A percentile compares a stretch with the other conserved stretches of the same genome.
These are phyloP conservation scores for Heliothis subflexa DNA, from an alignment of 1,140 invertebrate species.

Conservation along the genomic window DNA sequence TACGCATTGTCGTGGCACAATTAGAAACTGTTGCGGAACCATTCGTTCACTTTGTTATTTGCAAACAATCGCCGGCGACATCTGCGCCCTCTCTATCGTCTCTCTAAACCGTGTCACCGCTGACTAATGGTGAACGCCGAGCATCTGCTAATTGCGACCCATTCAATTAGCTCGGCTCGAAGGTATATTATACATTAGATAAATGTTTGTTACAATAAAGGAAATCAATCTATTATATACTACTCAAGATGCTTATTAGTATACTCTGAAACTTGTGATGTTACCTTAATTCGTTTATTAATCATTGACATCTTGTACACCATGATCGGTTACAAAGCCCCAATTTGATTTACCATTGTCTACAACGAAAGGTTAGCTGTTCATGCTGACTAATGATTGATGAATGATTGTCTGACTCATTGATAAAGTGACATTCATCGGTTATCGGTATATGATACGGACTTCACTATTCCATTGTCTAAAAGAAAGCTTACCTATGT, in stretches of 20 bases:
- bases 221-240: not conserved
- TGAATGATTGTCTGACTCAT: conserved; percentile 73
- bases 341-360: conserved; percentile 72
- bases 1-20: conserved; percentile 83
- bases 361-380: conserved; percentile 62
- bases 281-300: not conserved
- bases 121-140: conserved; percentile 48
- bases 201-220: conserved; percentile 18
- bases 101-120: conserved; percentile 43
- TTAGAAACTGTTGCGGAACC: conserved; percentile 80
- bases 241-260: not conserved
- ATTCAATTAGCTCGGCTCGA: conserved; percentile 48
- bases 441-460: conserved; percentile 59
- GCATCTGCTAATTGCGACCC: conserved; percentile 72
- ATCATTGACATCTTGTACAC: conserved; percentile 44
- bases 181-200: conserved; percentile 29
- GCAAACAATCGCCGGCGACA: conserved; percentile 74
- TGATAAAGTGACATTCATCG: conserved; percentile 66
- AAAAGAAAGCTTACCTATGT: conserved; percentile 32
- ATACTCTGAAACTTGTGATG: not conserved
- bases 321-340: conserved; percentile 62
- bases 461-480: conserved; percentile 53
- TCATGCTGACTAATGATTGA: conserved; percentile 76
- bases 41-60: conserved; percentile 76
- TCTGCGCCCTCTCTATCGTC: conserved; percentile 65